phyloP scores from a whole-genome alignment of 2,797 vertebrate species.

The Darevskia nairensis region DNA sequence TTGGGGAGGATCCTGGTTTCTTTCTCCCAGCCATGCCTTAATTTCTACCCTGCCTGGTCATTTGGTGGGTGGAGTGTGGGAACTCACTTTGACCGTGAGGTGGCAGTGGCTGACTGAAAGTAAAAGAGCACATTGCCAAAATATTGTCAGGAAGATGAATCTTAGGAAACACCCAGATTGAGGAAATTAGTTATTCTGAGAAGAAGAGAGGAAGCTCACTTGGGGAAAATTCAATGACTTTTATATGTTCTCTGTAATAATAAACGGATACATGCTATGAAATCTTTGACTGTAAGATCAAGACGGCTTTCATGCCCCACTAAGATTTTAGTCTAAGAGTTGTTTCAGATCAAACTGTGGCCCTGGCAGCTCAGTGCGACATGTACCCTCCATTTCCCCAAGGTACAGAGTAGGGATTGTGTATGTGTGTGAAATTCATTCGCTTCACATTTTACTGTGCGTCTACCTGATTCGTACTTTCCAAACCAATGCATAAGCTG shows the following conservation, averaged over 20 bases:
- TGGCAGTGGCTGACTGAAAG: neutral
- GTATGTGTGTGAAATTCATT: too few relatives aligned
- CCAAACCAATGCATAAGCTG: too few relatives aligned
- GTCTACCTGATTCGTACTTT: too few relatives aligned
- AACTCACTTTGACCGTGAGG: slow-evolving; percentile 2
- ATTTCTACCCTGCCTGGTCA: neutral
- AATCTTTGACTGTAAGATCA: too few relatives aligned
- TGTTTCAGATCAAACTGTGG: neutral
- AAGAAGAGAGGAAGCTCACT: neutral
- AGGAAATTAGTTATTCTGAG: neutral
- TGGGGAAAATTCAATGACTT: neutral
- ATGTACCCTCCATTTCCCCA: too few relatives aligned
- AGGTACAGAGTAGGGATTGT: too few relatives aligned
- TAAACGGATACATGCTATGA: too few relatives aligned
- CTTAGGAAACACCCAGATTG: neutral
- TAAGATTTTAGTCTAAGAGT: neutral
- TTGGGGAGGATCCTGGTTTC: neutral
- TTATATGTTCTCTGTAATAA: too few relatives aligned
- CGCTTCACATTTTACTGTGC: too few relatives aligned
- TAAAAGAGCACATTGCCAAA: neutral
- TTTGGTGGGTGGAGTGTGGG: neutral
- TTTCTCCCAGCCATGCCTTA: neutral
- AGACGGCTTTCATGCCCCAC: neutral
- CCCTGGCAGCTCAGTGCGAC: too few relatives aligned
- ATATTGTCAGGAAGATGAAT: neutral